Base-by-base conservation (phyloP, 1,140 invertebrate species). In the Cyclina sinensis region DNA sequence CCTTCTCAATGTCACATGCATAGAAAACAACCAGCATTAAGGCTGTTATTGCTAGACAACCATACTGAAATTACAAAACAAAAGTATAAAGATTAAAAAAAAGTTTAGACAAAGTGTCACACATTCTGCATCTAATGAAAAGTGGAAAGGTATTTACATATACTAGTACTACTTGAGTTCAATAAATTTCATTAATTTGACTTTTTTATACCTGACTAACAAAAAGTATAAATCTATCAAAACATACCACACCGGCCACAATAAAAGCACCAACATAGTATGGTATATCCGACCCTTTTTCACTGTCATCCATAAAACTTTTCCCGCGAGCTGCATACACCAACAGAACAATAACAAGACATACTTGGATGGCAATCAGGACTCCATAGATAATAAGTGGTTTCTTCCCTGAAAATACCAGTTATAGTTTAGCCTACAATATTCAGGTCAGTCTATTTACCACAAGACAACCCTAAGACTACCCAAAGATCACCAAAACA, bases 1-100 rank as follows among this genome's bases (percentile, higher is more conserved):
- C 73, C 18, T 27, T 51, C 9, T 51, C n/a, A 3, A 30, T 9
- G 43, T 76, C 73, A 3, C n/a, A 48, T 37, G 16, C 32, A 14
- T 48, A 48, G 7, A 76, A 32, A 12, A 76, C 32, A 9, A 76
- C 39, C 39, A 76, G 9, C 24, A 76, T 1, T 5, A 46, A 9
- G 5, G 73, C 12, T 43, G 43, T 48, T 51, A 51, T 35, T 27
- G n/a, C 73, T 46, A 76, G 27, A 14, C n/a, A 48, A 30, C 73
- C 39, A 76, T 76, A 48, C 73, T 76, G 73, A 48, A 76, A 76
- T 12, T 43, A n/a, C n/a, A n/a, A n/a, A n/a, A n/a, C n/a, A n/a
- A n/a, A n/a, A n/a, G n/a, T n/a, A n/a, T n/a, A n/a, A n/a, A n/a
- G n/a, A n/a, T n/a, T n/a, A n/a, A 62, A 9, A 62, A 9, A 62